A percentile compares a stretch with the other conserved stretches of the same genome.
These are phyloP conservation scores for Bombus confusus DNA, from an alignment of 1,140 invertebrate genomes.

Conservation along the genomic window DNA sequence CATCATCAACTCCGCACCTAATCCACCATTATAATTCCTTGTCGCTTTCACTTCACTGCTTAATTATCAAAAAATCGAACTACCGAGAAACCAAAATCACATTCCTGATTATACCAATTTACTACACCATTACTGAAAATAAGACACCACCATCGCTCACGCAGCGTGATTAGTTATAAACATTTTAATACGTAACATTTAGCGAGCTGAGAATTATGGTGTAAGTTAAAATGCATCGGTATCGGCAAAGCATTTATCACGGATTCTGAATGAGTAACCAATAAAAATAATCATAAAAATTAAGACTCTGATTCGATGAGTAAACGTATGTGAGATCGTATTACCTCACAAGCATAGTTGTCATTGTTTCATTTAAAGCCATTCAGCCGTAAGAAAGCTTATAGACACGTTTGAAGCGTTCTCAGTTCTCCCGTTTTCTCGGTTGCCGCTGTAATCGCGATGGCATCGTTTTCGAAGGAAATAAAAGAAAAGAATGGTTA, in stretches of 20 bases:
- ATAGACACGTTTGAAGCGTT: too few relatives aligned
- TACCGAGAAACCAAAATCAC: background rate
- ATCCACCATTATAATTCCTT: background rate
- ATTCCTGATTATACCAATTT: background rate
- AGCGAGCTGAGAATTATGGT: too few relatives aligned
- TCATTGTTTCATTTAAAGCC: background rate
- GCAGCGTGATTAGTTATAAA: background rate
- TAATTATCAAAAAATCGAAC: background rate
- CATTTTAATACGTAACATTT: too few relatives aligned
- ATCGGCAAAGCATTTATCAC: too few relatives aligned
- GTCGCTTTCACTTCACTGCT: background rate
- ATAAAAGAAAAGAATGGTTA: background rate
- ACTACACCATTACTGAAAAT: background rate
- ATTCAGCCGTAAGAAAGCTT: background rate
- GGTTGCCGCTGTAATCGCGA: background rate
- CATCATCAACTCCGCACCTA: background rate
- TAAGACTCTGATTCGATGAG: too few relatives aligned
- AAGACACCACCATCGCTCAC: background rate
- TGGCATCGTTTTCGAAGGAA: slow-evolving; percentile 8
- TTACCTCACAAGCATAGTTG: background rate
- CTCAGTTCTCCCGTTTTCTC: background rate
- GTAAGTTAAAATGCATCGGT: too few relatives aligned
- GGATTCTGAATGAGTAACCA: too few relatives aligned
- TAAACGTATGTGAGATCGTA: background rate
- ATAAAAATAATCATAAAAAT: too few relatives aligned